Evolutionary conservation across 2,113 vertebrate species (phyloP).

Genomic region (Desmodus rotundus): DNA sequence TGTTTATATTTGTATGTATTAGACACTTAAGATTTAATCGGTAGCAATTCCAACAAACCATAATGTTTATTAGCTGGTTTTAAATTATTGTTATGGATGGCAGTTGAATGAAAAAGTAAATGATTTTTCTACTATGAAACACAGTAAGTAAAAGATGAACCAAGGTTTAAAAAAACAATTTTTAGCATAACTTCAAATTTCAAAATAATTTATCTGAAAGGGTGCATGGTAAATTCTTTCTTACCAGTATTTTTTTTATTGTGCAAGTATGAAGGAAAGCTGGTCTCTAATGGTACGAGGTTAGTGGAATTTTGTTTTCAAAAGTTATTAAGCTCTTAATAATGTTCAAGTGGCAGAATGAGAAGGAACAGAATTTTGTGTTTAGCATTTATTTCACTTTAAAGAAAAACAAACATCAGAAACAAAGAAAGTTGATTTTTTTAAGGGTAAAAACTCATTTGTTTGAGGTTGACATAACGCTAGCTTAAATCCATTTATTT

Average conservation of each 20-base stretch:
- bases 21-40: constrained; percentile 88
- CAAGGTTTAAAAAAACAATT: not conserved
- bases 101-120: constrained; percentile 81
- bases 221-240: not conserved
- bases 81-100: constrained; percentile 84
- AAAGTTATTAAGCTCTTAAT: not conserved
- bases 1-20: constrained; percentile 86
- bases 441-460: not conserved
- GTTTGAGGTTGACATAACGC: not conserved
- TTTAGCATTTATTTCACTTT: constrained; percentile 22
- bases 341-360: not conserved
- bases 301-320: not conserved
- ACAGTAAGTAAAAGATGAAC: constrained; percentile 80
- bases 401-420: constrained; percentile 16
- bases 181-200: constrained; percentile 34
- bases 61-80: constrained; percentile 87
- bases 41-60: constrained; percentile 84
- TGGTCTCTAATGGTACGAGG: not conserved
- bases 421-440: not conserved
- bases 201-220: constrained; percentile 29
- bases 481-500: not conserved
- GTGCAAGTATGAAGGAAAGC: not conserved
- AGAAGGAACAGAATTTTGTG: not conserved
- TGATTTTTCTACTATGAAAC: constrained; percentile 73
- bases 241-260: not conserved